Evolutionary conservation across 2,113 vertebrate genomes (phyloP).

Genomic region (Phoenicopterus ruber): DNA sequence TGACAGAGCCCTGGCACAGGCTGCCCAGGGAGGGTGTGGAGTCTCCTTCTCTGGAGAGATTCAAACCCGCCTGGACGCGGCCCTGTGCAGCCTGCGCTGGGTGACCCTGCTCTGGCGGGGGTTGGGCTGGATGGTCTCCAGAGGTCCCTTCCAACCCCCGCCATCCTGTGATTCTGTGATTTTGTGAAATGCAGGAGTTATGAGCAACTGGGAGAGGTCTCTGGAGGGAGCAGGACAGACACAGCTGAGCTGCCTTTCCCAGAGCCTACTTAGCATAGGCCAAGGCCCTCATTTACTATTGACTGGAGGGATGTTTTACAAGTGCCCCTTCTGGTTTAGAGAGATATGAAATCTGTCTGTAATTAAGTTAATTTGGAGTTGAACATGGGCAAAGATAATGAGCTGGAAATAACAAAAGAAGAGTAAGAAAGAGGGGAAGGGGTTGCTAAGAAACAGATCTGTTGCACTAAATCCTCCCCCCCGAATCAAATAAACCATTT

Average conservation of each 20-base stretch:
- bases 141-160: too few relatives aligned
- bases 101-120: too few relatives aligned
- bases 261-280: background rate
- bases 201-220: background rate
- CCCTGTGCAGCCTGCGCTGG: too few relatives aligned
- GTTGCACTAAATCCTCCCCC: background rate
- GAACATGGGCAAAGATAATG: conserved; percentile 54
- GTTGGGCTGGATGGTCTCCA: too few relatives aligned
- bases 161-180: too few relatives aligned
- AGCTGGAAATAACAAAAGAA: conserved; percentile 55
- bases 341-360: conserved; percentile 54
- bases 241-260: background rate
- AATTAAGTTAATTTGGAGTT: conserved; percentile 66
- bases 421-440: background rate
- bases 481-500: background rate
- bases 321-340: conserved; percentile 45
- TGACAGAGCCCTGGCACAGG: too few relatives aligned
- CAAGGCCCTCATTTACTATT: background rate
- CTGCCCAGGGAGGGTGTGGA: too few relatives aligned
- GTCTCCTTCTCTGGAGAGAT: too few relatives aligned
- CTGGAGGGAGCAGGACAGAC: background rate
- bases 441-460: conserved; percentile 52
- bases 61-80: too few relatives aligned
- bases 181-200: background rate
- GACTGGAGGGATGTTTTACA: conserved; percentile 48